Percentiles rank a stretch among this genome's conserved stretches.
These are phyloP conservation scores for Iguana delicatissima DNA, from an alignment of 2,797 vertebrate genomes.

Conservation along the genomic window DNA sequence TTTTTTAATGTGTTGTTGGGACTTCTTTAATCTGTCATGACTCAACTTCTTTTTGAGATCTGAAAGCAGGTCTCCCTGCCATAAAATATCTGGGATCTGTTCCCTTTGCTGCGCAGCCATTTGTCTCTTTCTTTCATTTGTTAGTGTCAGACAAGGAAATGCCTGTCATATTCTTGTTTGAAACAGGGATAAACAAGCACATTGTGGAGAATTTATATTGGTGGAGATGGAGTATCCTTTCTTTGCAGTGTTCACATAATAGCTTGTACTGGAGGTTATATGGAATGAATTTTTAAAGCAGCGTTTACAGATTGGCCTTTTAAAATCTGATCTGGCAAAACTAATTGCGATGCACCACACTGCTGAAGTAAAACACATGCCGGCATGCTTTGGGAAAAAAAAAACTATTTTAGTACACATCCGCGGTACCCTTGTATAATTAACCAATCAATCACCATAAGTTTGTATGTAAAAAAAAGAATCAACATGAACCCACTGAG, in stretches of 20 bases:
- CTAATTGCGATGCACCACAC: neutral
- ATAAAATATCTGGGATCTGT: neutral
- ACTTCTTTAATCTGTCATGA: conserved; percentile 39
- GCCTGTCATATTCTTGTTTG: conserved; percentile 46
- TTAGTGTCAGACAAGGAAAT: neutral
- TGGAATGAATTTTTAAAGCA: neutral
- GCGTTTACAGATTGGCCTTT: neutral
- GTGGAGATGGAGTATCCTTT: neutral
- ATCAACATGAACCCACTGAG: neutral
- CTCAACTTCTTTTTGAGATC: conserved; percentile 26
- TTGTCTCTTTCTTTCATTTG: conserved; percentile 28
- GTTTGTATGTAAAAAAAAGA: neutral
- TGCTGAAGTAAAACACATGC: neutral
- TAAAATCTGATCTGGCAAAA: conserved; percentile 4
- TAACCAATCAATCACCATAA: neutral
- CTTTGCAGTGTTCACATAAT: neutral
- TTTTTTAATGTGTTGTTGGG: neutral
- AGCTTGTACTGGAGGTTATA: neutral
- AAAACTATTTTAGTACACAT: neutral
- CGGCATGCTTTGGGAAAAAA: neutral
- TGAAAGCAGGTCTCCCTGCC: conserved; percentile 41
- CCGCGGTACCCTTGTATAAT: neutral
- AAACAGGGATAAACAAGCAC: conserved; percentile 21
- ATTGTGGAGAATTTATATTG: neutral
- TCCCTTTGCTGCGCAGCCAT: neutral